A percentile compares a stretch with the other conserved stretches of the same genome.
Evolutionary conservation across 2,113 vertebrate species (phyloP).

Genomic region (Progne subis): DNA sequence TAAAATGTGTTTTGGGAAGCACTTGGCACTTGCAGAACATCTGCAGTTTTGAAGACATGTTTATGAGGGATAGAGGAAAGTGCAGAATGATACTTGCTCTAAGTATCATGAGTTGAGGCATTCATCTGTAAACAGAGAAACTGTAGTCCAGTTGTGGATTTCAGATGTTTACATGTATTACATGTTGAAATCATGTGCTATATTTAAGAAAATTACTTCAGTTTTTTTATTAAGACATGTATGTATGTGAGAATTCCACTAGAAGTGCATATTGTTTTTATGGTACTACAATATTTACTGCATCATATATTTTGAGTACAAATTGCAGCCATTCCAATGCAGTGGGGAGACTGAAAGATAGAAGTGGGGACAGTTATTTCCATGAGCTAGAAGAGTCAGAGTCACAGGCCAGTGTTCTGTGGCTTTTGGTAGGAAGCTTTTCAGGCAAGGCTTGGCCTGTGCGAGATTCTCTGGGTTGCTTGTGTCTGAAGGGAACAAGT

Average conservation of each 20-base stretch:
- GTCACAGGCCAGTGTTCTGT: background rate
- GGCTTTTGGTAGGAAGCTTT: background rate
- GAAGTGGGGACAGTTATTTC: background rate
- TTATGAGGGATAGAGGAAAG: background rate
- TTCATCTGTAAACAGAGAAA: background rate
- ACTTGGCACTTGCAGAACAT: background rate
- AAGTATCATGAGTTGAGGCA: background rate
- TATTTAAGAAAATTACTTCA: background rate
- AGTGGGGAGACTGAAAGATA: background rate
- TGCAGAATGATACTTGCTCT: background rate
- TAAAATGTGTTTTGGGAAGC: background rate
- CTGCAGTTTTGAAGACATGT: background rate
- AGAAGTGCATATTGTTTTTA: background rate
- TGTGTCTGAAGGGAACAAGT: background rate
- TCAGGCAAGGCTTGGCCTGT: background rate
- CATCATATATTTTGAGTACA: background rate
- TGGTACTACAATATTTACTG: background rate
- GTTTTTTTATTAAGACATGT: background rate
- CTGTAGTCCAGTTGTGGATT: background rate
- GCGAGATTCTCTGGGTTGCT: accelerated
- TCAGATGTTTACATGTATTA: background rate
- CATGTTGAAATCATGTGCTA: background rate
- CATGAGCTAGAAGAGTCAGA: background rate
- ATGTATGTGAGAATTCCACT: background rate
- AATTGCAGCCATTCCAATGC: background rate